Evolutionary conservation across 2,888 invertebrate genomes (phyloP).

Genomic region (Clostera curtula): DNA sequence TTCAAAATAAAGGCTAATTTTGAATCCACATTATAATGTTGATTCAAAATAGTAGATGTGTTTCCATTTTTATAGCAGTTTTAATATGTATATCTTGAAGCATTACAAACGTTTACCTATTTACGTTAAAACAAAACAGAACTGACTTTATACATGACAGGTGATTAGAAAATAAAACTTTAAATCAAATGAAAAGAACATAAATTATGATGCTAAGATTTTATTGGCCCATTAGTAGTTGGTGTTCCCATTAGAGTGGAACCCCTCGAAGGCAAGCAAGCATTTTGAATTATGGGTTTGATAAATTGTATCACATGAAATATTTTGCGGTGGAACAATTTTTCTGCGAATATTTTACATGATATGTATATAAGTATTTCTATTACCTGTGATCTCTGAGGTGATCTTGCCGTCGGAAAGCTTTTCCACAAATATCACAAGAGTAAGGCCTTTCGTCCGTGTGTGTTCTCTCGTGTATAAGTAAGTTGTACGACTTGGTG

Average conservation of each 20-base stretch:
- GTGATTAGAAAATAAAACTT: slow-evolving; percentile 27
- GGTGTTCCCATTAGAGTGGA: slow-evolving; percentile 17
- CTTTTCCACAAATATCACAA: slow-evolving; percentile 98
- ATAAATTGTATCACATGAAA: slow-evolving; percentile 8
- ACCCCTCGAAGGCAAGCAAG: slow-evolving; percentile 15
- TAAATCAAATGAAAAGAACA: slow-evolving; percentile 25
- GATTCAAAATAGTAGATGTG: too few relatives aligned
- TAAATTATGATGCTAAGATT: slow-evolving; percentile 32
- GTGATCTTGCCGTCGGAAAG: slow-evolving; percentile 97
- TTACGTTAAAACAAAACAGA: slow-evolving; percentile 31
- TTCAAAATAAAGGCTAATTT: too few relatives aligned
- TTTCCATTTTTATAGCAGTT: too few relatives aligned
- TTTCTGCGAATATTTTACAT: slow-evolving; percentile 7
- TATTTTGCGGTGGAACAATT: slow-evolving; percentile 5
- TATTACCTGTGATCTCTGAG: slow-evolving; percentile 92
- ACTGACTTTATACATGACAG: slow-evolving; percentile 30
- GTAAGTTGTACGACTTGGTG: slow-evolving; percentile 97
- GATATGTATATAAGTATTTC: slow-evolving; percentile 19
- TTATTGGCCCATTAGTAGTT: slow-evolving; percentile 32
- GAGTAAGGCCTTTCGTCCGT: slow-evolving; percentile 98
- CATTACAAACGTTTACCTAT: slow-evolving; percentile 45
- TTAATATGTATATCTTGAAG: too few relatives aligned
- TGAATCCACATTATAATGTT: too few relatives aligned
- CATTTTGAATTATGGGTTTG: slow-evolving; percentile 14
- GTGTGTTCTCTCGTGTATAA: slow-evolving; percentile 98